Evolutionary conservation across 1,140 invertebrate genomes (phyloP), one percentile per base, ranked within the genome.

Genomic region (Eubasilissa regina): DNA sequence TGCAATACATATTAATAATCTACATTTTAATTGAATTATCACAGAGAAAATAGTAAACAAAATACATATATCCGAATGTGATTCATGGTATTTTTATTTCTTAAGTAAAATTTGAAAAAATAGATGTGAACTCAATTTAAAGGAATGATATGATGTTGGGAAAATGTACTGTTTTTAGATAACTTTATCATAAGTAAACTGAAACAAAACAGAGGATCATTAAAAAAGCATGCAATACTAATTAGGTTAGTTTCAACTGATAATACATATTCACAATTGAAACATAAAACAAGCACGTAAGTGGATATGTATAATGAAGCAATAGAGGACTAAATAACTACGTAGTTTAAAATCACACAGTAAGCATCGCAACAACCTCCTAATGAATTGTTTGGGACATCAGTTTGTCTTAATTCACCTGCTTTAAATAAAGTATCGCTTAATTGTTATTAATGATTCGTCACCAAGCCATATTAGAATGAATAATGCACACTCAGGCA

Each of bases 401-500:
- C 76, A 78, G 76, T 77, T 74, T 77, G 47, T 70, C 51, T 45
- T 47, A 70, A 48, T 17, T 51, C 25, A 53, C 62, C 47, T 70
- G 45, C 43, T 47, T 68, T 15, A 12, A 19, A 21, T 21, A 43
- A 43, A 19, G 44, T 15, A 64, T 43, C 51, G 56, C 72, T 25
- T 17, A 58, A 74, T 74, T 74, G 47, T 62, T 60, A 45, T 75
- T 64, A 75, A 47, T 44, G 56, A 60, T 44, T 75, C 58, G 62
- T 58, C 56, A 75, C 58, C 74, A 64, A 75, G 74, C 44, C 4
- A 44, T 72, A 47, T 60, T 76, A 76, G 56, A 66, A 25, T n/a
- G 17, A 55, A 56, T 43, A 15, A 47, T 68, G 45, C 74, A 81
- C 80, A 81, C 80, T 81, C 80, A 81, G 80, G 80, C 80, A 79